These are phyloP conservation scores for Drosophila rubida DNA, from an alignment of 2,888 invertebrate genomes.

Conservation along the genomic window DNA sequence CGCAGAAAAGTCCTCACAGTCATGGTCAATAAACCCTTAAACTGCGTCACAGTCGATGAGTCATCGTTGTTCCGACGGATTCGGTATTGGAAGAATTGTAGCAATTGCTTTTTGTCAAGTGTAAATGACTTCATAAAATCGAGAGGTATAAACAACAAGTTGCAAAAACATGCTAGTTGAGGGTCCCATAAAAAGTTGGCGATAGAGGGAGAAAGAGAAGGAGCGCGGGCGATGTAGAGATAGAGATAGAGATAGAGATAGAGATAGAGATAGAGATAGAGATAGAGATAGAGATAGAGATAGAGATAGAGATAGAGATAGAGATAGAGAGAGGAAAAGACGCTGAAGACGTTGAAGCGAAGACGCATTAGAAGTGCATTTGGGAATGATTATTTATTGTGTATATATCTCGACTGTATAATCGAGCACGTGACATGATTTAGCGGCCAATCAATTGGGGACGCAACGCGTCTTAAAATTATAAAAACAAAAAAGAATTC, in stretches of 20 bases:
- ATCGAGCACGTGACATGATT: constrained; percentile 63
- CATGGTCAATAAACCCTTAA: neutral
- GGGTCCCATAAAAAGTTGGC: constrained; percentile 26
- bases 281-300: neutral
- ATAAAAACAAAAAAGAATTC: constrained; percentile 6
- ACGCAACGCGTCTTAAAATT: constrained; percentile 30
- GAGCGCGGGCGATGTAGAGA: neutral
- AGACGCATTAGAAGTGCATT: constrained; percentile 50
- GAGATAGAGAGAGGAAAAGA: constrained; percentile 6
- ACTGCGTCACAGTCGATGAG: constrained; percentile 7
- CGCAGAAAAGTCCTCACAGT: too few relatives aligned
- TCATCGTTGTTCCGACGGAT: neutral
- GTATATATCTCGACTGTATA: constrained; percentile 51
- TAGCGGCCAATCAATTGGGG: constrained; percentile 44
- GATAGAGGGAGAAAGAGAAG: neutral
- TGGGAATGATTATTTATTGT: constrained; percentile 40
- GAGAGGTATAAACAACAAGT: constrained; percentile 4
- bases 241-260: constrained; percentile 2
- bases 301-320: neutral
- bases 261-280: constrained; percentile 6
- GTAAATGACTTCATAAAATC: constrained; percentile 16
- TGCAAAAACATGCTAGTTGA: constrained; percentile 17
- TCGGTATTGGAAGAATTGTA: constrained; percentile 5
- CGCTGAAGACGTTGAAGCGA: constrained; percentile 19
- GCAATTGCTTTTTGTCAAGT: constrained; percentile 14